phyloP scores from a whole-genome alignment of 2,888 invertebrate species.

The Subacronicta megacephala region DNA sequence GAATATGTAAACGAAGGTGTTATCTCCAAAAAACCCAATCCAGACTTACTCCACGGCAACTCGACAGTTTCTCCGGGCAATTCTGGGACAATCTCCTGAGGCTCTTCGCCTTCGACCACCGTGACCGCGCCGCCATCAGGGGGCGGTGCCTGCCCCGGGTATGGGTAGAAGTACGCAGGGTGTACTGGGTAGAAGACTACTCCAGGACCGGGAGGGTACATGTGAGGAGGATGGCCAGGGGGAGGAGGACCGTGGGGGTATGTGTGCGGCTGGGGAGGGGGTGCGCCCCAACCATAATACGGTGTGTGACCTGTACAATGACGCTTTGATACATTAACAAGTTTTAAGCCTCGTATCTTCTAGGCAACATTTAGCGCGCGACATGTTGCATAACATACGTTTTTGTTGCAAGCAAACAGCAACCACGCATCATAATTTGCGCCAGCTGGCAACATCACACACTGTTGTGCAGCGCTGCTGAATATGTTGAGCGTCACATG shows the following conservation, averaged over 20 bases:
- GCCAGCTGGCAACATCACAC: too few relatives aligned
- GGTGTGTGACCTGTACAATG: conserved; percentile 77
- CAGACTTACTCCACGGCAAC: conserved; percentile 87
- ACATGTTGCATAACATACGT: too few relatives aligned
- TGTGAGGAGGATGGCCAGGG: conserved; percentile 58
- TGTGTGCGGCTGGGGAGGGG: conserved; percentile 61
- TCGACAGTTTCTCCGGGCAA: conserved; percentile 86
- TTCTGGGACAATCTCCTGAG: conserved; percentile 74
- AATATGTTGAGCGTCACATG: too few relatives aligned
- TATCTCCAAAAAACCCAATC: conserved; percentile 66
- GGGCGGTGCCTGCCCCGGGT: conserved; percentile 58
- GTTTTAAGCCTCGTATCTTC: too few relatives aligned
- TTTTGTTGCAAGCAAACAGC: too few relatives aligned
- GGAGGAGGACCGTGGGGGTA: conserved; percentile 62
- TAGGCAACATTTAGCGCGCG: too few relatives aligned
- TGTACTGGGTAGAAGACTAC: conserved; percentile 81
- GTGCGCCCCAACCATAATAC: conserved; percentile 81
- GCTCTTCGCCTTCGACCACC: conserved; percentile 70
- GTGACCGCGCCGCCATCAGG: conserved; percentile 66
- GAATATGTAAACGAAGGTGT: conserved; percentile 62
- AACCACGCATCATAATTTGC: too few relatives aligned
- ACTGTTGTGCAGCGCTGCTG: too few relatives aligned
- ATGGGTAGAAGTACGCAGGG: conserved; percentile 84
- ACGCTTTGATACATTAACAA: conserved; percentile 25
- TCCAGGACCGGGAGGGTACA: conserved; percentile 63